These are phyloP conservation scores for Phalacrocorax pelagicus DNA, from an alignment of 2,113 vertebrate species.

Conservation along the genomic window DNA sequence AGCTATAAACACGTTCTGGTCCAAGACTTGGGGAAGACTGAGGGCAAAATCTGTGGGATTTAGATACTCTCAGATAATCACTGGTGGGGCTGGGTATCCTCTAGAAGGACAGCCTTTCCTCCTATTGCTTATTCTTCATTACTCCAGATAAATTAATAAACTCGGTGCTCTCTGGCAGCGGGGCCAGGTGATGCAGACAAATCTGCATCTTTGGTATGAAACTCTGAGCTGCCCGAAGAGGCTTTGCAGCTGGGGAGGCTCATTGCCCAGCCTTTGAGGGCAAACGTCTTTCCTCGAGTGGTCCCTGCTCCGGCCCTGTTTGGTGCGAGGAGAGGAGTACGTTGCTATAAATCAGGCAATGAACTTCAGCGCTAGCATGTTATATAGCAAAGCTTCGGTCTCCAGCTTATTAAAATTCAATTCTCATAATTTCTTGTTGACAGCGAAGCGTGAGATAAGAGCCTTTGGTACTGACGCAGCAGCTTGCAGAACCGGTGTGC, in stretches of 20 bases:
- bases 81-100: not conserved
- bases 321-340: too few relatives aligned
- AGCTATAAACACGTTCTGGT: not conserved
- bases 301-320: too few relatives aligned
- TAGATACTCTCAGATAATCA: too few relatives aligned
- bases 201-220: not conserved
- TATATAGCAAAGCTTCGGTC: not conserved
- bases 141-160: not conserved
- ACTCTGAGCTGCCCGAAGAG: not conserved
- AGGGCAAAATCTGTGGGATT: not conserved
- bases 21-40: not conserved
- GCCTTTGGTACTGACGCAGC: not conserved
- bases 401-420: conserved; percentile 30
- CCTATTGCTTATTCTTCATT: not conserved
- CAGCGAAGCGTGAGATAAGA: not conserved
- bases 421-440: not conserved
- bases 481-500: not conserved
- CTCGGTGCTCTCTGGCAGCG: not conserved
- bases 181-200: not conserved
- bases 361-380: not conserved
- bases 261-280: not conserved
- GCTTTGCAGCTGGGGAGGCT: not conserved
- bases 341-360: not conserved
- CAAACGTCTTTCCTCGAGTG: not conserved
- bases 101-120: not conserved